These are phyloP conservation scores for Eulimnadia texana DNA, from an alignment of 1,140 invertebrate genomes.

Conservation along the genomic window DNA sequence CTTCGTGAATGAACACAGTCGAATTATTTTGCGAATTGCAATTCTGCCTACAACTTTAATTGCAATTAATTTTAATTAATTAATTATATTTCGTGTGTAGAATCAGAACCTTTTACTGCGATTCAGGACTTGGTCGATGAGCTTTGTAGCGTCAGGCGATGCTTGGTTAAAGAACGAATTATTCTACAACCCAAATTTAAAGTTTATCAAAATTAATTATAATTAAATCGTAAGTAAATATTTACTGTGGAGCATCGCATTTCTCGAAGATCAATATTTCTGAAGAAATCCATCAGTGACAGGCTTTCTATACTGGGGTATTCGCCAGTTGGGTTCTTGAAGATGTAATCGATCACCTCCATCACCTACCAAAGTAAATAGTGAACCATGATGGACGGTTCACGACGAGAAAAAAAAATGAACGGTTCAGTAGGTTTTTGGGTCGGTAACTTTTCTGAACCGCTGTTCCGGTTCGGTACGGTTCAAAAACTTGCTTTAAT, in stretches of 20 bases:
- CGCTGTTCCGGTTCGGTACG: too few relatives aligned
- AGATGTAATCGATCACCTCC: slow-evolving; percentile 65
- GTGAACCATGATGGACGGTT: neutral
- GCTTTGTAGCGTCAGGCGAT: neutral
- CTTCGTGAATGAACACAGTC: too few relatives aligned
- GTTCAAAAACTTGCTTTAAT: too few relatives aligned
- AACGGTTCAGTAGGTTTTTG: neutral
- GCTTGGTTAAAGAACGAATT: neutral
- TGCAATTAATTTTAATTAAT: too few relatives aligned
- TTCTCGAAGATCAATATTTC: slow-evolving; percentile 73
- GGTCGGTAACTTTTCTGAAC: too few relatives aligned
- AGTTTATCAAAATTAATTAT: neutral
- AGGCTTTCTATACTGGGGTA: slow-evolving; percentile 61
- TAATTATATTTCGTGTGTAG: too few relatives aligned
- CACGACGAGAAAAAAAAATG: neutral
- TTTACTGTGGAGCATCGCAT: slow-evolving; percentile 36
- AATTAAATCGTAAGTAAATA: neutral
- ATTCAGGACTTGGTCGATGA: neutral
- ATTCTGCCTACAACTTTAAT: too few relatives aligned
- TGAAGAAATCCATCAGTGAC: slow-evolving; percentile 61
- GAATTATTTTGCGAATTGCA: too few relatives aligned
- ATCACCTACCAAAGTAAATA: slow-evolving; percentile 40
- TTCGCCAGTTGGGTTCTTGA: slow-evolving; percentile 45
- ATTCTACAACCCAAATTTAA: neutral
- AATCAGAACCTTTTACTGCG: neutral